Conservation (phyloP, 2,888 invertebrate genomes). For the Pachycephus smyrnensis region DNA sequence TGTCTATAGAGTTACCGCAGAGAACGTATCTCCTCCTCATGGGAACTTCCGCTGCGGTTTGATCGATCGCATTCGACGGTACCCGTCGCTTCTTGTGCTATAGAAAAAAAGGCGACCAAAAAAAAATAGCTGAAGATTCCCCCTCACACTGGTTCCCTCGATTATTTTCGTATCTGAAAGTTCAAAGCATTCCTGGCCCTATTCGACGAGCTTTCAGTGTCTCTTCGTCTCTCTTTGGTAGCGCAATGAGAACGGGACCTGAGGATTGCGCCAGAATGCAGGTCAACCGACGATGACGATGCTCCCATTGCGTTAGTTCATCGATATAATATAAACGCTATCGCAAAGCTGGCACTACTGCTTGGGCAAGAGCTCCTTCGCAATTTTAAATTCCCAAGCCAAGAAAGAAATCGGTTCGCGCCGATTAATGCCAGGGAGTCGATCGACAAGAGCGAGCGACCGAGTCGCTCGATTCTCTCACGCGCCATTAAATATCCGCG, state of each 20-base stretch:
- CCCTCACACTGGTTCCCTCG: not conserved
- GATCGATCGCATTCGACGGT: not conserved
- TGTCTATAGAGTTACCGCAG: not conserved
- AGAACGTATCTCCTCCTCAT: not conserved
- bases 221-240: not conserved
- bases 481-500: not conserved
- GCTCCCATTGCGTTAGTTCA: not conserved
- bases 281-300: conserved; percentile 1
- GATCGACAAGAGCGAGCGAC: not conserved
- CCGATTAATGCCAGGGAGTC: not conserved
- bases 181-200: not conserved
- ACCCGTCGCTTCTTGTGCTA: too few species aligned
- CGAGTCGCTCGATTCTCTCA: not conserved
- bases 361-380: not conserved
- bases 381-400: not conserved
- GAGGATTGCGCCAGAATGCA: not conserved
- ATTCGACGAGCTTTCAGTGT: not conserved
- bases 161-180: not conserved
- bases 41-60: not conserved
- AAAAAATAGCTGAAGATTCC: not conserved
- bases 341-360: not conserved
- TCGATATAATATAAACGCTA: not conserved
- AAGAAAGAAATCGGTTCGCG: not conserved
- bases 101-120: too few species aligned
- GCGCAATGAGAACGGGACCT: not conserved